These are phyloP conservation scores for Alca torda DNA, from an alignment of 2,797 vertebrate genomes.

Conservation along the genomic window DNA sequence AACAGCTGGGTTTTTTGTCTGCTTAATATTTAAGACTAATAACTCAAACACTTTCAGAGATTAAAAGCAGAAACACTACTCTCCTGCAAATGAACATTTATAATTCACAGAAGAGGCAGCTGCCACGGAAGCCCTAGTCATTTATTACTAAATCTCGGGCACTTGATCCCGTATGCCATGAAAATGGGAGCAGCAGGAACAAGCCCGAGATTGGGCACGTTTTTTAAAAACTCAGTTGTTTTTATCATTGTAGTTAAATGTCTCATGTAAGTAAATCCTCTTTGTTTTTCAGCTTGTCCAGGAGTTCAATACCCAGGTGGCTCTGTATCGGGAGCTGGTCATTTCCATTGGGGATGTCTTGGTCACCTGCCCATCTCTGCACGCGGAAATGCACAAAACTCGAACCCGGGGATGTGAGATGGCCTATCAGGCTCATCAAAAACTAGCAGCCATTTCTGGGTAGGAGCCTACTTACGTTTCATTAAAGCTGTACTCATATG, in stretches of 20 bases:
- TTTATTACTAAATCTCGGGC: background rate
- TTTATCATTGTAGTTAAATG: background rate
- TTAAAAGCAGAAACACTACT: background rate
- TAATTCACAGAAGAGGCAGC: conserved; percentile 18
- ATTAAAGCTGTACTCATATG: background rate
- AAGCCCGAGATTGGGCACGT: background rate
- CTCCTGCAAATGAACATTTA: background rate
- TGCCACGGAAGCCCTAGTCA: background rate
- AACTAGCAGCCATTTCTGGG: conserved; percentile 94
- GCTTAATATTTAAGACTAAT: conserved; percentile 12
- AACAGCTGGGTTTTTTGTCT: conserved; percentile 16
- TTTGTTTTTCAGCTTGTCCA: conserved; percentile 91
- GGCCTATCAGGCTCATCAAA: conserved; percentile 92
- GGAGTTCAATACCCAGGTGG: conserved; percentile 98
- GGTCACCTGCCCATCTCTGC: conserved; percentile 87
- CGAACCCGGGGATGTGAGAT: conserved; percentile 94
- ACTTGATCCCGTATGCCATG: background rate
- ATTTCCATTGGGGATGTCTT: conserved; percentile 97
- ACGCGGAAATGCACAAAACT: conserved; percentile 91
- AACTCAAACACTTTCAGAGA: background rate
- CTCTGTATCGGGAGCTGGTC: conserved; percentile 94
- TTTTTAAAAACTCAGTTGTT: background rate
- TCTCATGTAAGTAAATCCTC: conserved; percentile 1
- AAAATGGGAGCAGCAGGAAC: background rate
- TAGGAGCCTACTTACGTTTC: conserved; percentile 72